These are phyloP conservation scores for Chirona hameri DNA, from an alignment of 2,888 invertebrate species.

Conservation along the genomic window DNA sequence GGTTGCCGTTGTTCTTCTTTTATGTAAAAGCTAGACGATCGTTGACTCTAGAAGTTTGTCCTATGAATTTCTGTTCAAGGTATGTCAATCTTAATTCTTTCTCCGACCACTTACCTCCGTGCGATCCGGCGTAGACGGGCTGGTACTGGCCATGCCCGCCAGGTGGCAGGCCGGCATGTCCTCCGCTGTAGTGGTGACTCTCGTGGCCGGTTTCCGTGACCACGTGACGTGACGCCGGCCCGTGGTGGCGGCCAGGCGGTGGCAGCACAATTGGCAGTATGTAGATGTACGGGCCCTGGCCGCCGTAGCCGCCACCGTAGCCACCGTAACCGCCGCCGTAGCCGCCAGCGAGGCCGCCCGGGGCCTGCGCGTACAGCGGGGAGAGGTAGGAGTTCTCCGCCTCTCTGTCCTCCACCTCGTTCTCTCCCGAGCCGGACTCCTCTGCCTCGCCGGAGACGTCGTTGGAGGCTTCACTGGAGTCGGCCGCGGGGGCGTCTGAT, in stretches of 20 bases:
- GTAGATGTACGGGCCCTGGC: neutral
- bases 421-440: neutral
- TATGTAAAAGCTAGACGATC: too few relatives aligned
- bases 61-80: too few relatives aligned
- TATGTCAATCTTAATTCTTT: too few relatives aligned
- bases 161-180: neutral
- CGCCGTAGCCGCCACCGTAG: neutral
- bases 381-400: neutral
- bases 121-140: neutral
- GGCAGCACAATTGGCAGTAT: constrained; percentile 25
- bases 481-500: neutral
- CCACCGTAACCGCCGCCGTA: neutral
- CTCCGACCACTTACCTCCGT: neutral
- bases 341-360: constrained; percentile 7
- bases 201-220: neutral
- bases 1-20: too few relatives aligned
- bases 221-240: neutral
- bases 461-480: neutral
- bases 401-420: neutral
- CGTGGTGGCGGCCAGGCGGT: neutral
- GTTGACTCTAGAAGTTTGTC: too few relatives aligned
- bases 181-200: constrained; percentile 9
- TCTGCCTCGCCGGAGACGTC: neutral
- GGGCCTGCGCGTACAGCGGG: neutral
- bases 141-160: neutral